Evolutionary conservation across 1,140 invertebrate genomes (phyloP), one percentile per base, ranked within the genome.

Genomic region (Papilio xuthus): DNA sequence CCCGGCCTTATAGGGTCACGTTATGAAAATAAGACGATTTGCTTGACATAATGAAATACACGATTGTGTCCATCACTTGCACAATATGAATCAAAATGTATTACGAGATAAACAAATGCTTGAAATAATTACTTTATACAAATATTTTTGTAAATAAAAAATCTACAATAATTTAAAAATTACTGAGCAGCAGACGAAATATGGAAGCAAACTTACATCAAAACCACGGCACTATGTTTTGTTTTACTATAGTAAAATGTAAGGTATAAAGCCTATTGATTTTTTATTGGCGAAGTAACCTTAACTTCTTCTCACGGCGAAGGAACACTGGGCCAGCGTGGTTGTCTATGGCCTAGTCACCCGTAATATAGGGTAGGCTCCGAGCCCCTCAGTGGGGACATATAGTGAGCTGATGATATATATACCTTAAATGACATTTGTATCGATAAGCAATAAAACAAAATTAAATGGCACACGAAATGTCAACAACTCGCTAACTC

Each of bases 401-500:
- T n/a, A n/a, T n/a, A n/a, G n/a, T n/a, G n/a, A n/a, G n/a, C n/a
- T n/a, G n/a, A n/a, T n/a, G n/a, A n/a, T n/a, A 10, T 56, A 56
- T 10, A 63, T 32, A 1, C 23, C 60, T 3, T 28, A 23, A 28
- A 28, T 63, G 60, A 63, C 60, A 63, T 63, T 63, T 63, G 28
- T 26, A 63, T 63, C 60, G 60, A 63, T 63, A 63, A 63, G 60
- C 26, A 63, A 63, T 63, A 63, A 63, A 63, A 63, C 60, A 63
- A 63, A 63, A 63, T 63, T 12, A 63, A 63, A 60, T 60, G 63
- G 47, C 47, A 67, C 32, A 60, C 70, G 50, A 50, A 80, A 77
- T 81, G 74, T 81, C 82, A 83, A 77, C 79, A 81, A 82, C 78
- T 79, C 79, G 53, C 67, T 80, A 82, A 83, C 81, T 60, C 78